phyloP scores from a whole-genome alignment of 2,797 vertebrate species.

The Parauchenoglanis ngamensis region DNA sequence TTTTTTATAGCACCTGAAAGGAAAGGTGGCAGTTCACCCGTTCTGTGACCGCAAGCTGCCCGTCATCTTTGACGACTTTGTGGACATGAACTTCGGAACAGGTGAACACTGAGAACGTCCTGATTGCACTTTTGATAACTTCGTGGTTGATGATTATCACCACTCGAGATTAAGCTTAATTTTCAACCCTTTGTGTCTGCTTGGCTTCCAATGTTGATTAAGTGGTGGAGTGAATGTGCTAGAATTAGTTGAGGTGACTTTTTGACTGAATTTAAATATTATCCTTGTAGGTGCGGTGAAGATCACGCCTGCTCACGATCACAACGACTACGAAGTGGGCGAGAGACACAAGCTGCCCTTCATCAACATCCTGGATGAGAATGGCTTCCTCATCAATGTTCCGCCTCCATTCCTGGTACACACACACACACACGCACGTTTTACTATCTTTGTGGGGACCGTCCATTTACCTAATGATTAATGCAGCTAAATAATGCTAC shows the following conservation, averaged over 20 bases:
- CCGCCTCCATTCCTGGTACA: slow-evolving; percentile 87
- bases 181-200: background rate
- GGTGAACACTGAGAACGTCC: slow-evolving; percentile 65
- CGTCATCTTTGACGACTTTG: slow-evolving; percentile 86
- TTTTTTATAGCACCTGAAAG: slow-evolving; percentile 79
- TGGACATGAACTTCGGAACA: slow-evolving; percentile 90
- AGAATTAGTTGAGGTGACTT: background rate
- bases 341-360: slow-evolving; percentile 84
- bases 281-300: slow-evolving; percentile 84
- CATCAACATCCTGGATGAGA: slow-evolving; percentile 88
- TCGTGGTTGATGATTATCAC: background rate
- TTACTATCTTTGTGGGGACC: background rate
- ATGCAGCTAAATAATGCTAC: too few species aligned
- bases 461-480: too few species aligned
- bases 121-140: background rate
- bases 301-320: slow-evolving; percentile 94
- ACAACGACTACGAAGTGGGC: slow-evolving; percentile 90
- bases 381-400: slow-evolving; percentile 85
- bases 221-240: background rate
- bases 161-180: background rate
- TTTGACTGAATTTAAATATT: background rate
- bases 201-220: background rate
- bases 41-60: slow-evolving; percentile 86
- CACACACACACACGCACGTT: background rate
- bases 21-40: slow-evolving; percentile 80